A percentile compares a stretch with the other conserved stretches of the same genome.
Conservation (phyloP, 1,140 invertebrate species). For the Cydia splendana region DNA sequence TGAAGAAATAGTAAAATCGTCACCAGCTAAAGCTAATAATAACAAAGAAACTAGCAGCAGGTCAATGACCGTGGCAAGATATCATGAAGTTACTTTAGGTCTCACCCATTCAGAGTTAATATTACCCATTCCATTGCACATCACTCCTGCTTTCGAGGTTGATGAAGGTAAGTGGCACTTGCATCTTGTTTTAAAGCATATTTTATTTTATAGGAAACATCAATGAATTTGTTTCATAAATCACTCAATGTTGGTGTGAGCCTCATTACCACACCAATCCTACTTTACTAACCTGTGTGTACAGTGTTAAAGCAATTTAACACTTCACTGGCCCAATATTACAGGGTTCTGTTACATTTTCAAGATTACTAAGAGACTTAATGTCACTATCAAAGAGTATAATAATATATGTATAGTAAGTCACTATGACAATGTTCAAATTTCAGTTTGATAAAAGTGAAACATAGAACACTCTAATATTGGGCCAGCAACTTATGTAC, state of each 20-base stretch:
- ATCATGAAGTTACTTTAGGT: conserved; percentile 95
- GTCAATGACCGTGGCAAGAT: conserved; percentile 87
- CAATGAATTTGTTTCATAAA: neutral
- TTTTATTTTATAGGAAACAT: neutral
- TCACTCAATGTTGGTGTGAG: neutral
- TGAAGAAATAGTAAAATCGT: conserved; percentile 87
- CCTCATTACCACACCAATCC: too few relatives aligned
- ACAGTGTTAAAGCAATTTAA: too few relatives aligned
- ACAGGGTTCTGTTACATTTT: too few relatives aligned
- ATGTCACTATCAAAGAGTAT: too few relatives aligned
- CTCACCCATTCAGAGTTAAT: conserved; percentile 93
- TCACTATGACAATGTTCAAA: too few relatives aligned
- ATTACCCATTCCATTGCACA: conserved; percentile 95
- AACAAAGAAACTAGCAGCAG: conserved; percentile 69
- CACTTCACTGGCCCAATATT: too few relatives aligned
- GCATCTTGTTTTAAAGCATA: conserved; percentile 16
- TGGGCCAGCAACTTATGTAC: too few relatives aligned
- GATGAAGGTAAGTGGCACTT: conserved; percentile 84
- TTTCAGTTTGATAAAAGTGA: too few relatives aligned
- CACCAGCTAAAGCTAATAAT: conserved; percentile 67
- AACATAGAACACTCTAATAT: too few relatives aligned
- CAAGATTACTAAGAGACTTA: too few relatives aligned
- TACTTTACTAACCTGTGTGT: too few relatives aligned
- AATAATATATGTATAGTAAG: too few relatives aligned
- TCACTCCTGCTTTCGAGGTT: conserved; percentile 95